These are phyloP conservation scores for Drosophila micromelanica DNA, from an alignment of 1,140 invertebrate species.

Conservation along the genomic window DNA sequence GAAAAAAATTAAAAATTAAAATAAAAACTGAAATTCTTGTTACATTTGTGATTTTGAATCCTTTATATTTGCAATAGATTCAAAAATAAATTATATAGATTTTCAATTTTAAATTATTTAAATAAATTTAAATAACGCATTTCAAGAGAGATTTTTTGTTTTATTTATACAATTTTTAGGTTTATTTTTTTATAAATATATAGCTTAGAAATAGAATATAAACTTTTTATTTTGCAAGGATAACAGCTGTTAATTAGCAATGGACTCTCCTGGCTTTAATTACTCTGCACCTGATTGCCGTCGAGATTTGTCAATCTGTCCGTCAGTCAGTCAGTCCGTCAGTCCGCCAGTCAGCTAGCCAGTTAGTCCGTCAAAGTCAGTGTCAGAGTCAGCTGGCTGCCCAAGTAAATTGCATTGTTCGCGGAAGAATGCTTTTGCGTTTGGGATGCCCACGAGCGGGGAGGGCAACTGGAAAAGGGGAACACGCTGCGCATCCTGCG, in stretches of 20 bases:
- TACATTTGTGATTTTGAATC: no score
- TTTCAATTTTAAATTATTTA: no score
- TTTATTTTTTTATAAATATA: no score
- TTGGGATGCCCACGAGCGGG: not conserved
- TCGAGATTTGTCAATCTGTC: constrained; percentile 34
- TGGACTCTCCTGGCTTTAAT: constrained; percentile 57
- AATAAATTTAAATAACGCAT: no score
- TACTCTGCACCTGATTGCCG: constrained; percentile 17
- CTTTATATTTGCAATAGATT: no score
- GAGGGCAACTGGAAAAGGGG: not conserved
- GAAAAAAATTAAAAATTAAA: not conserved
- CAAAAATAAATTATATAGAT: no score
- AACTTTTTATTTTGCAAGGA: no score
- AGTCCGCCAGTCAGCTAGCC: not conserved
- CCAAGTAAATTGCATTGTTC: constrained; percentile 74
- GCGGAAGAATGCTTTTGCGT: constrained; percentile 65
- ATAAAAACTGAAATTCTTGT: not conserved
- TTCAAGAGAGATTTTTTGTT: no score
- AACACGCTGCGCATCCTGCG: constrained; percentile 54
- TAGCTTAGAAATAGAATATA: no score
- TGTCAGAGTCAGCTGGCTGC: constrained; percentile 7
- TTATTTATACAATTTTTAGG: no score
- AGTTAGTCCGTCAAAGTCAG: not conserved
- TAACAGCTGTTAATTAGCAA: constrained; percentile 66
- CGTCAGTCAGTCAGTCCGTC: constrained; percentile 1